These are phyloP conservation scores for Ptychadena robeensis DNA, from an alignment of 2,797 vertebrate species.

Conservation along the genomic window DNA sequence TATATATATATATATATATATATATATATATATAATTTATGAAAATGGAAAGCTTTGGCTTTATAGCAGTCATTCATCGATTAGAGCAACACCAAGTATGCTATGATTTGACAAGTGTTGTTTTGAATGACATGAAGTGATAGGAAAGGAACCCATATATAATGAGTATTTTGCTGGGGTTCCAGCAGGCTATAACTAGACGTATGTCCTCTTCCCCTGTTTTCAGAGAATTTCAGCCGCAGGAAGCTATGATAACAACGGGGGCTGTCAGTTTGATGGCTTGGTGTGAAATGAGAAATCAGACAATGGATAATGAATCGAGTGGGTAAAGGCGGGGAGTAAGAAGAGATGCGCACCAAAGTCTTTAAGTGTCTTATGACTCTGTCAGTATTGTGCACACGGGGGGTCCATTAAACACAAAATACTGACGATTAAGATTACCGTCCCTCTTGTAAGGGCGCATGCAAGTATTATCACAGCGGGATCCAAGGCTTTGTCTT, in stretches of 20 bases:
- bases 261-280: background rate
- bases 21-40: background rate
- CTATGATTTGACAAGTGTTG: background rate
- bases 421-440: background rate
- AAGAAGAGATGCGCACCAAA: background rate
- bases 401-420: background rate
- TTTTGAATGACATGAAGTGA: background rate
- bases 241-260: slow-evolving; percentile 14
- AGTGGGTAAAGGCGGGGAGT: background rate
- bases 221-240: slow-evolving; percentile 26
- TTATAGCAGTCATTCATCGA: background rate
- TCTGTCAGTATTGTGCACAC: background rate
- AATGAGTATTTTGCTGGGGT: slow-evolving; percentile 15
- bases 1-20: too few species aligned
- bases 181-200: slow-evolving; percentile 14
- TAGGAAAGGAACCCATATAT: background rate
- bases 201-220: slow-evolving; percentile 27
- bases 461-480: background rate
- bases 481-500: background rate
- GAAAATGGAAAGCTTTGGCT: background rate
- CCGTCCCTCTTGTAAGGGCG: background rate
- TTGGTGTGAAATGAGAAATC: background rate
- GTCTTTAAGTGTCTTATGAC: slow-evolving; percentile 1
- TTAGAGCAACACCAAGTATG: background rate
- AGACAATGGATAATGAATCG: slow-evolving; percentile 37